A percentile compares a stretch with the other conserved stretches of the same genome.
These are phyloP conservation scores for Pipa parva DNA, from an alignment of 2,113 vertebrate species.

Conservation along the genomic window DNA sequence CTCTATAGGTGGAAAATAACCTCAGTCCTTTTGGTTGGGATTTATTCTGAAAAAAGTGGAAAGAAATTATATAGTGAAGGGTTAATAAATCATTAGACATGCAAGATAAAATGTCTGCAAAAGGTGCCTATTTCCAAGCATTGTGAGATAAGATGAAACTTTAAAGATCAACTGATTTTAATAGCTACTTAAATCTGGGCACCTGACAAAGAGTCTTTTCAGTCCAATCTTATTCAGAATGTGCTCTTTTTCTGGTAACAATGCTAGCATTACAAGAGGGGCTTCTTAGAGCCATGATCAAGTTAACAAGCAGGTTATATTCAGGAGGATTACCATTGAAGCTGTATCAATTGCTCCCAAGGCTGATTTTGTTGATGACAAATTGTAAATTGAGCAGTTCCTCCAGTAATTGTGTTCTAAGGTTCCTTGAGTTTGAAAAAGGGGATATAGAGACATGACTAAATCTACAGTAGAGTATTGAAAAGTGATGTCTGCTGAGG, in stretches of 20 bases:
- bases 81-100: conserved; percentile 34
- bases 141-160: conserved; percentile 34
- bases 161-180: conserved; percentile 40
- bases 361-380: conserved; percentile 39
- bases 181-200: conserved; percentile 35
- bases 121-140: conserved; percentile 26
- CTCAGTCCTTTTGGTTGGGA: too few species aligned
- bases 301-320: conserved; percentile 37
- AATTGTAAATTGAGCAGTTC: conserved; percentile 36
- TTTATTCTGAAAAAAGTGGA: not conserved
- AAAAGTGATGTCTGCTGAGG: too few species aligned
- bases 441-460: not conserved
- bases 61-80: conserved; percentile 4
- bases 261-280: conserved; percentile 34
- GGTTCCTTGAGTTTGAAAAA: conserved; percentile 22
- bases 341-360: conserved; percentile 40
- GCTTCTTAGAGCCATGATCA: conserved; percentile 38
- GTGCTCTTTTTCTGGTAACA: conserved; percentile 38
- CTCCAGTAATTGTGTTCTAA: conserved; percentile 23
- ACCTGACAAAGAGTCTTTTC: conserved; percentile 36
- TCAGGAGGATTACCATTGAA: conserved; percentile 37
- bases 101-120: conserved; percentile 33
- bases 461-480: not conserved
- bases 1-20: too few species aligned
- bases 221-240: conserved; percentile 34